These are phyloP conservation scores for Cerastis leucographa DNA, from an alignment of 2,888 invertebrate genomes.

Conservation along the genomic window DNA sequence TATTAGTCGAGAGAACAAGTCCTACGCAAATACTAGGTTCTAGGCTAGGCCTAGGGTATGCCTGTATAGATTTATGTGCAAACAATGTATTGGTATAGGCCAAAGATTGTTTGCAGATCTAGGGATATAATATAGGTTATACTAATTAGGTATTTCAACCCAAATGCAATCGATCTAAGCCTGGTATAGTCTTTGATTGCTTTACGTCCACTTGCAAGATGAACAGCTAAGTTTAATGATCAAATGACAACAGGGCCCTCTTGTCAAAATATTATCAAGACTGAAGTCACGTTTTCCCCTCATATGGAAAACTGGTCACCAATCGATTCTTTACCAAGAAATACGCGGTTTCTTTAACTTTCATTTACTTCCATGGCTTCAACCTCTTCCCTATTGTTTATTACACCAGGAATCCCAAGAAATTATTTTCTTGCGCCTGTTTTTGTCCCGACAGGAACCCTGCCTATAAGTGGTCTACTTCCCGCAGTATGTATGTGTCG, in stretches of 20 bases:
- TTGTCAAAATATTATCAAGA: background rate
- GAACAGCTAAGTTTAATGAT: background rate
- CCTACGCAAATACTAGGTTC: background rate
- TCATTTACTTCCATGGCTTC: background rate
- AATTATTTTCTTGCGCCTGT: conserved; percentile 41
- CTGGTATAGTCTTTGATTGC: background rate
- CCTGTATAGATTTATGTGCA: background rate
- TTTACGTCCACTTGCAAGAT: background rate
- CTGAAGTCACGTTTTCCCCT: background rate
- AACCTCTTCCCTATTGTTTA: background rate
- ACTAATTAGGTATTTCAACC: background rate
- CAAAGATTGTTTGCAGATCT: background rate
- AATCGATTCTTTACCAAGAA: background rate
- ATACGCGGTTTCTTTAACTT: background rate
- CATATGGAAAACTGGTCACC: background rate
- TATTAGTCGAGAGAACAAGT: conserved; percentile 1
- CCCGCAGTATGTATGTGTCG: conserved; percentile 27
- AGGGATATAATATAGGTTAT: background rate
- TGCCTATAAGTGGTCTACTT: conserved; percentile 18
- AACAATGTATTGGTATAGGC: background rate
- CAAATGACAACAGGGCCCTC: background rate
- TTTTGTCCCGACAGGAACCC: conserved; percentile 35
- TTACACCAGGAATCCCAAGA: conserved; percentile 16
- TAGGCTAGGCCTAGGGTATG: background rate
- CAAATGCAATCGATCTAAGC: background rate